A percentile compares a stretch with the other conserved stretches of the same genome.
Evolutionary conservation across 2,113 vertebrate species (phyloP).

Genomic region (Chloropsis hardwickii): DNA sequence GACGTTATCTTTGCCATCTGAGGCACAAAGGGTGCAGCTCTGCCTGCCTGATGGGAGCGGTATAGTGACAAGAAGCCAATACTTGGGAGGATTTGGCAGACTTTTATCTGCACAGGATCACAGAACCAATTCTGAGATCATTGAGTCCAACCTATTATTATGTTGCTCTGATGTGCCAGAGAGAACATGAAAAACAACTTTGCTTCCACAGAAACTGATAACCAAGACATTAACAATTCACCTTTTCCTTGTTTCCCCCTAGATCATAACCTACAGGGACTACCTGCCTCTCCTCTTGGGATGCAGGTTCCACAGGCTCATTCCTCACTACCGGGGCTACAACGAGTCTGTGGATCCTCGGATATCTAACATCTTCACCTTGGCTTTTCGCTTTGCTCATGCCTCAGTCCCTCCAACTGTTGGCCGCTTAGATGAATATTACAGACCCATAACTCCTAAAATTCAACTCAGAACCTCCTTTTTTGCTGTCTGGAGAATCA

Average conservation of each 20-base stretch:
- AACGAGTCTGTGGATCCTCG: constrained; percentile 77
- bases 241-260: neutral
- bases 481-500: constrained; percentile 84
- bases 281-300: constrained; percentile 82
- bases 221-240: neutral
- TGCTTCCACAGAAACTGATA: neutral
- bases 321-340: constrained; percentile 76
- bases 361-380: constrained; percentile 85
- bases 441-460: constrained; percentile 60
- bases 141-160: neutral
- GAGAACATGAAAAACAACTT: neutral
- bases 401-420: constrained; percentile 80
- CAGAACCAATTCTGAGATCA: neutral
- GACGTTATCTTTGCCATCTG: neutral
- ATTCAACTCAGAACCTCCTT: constrained; percentile 77
- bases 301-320: neutral
- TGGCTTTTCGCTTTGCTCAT: constrained; percentile 87
- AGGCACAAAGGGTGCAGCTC: neutral
- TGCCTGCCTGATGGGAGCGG: neutral
- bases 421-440: constrained; percentile 69
- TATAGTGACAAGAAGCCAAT: neutral
- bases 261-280: constrained; percentile 87
- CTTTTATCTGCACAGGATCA: neutral
- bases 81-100: neutral
- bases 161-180: neutral